Conservation (phyloP, 1,140 invertebrate genomes). For the Eciton burchellii region DNA sequence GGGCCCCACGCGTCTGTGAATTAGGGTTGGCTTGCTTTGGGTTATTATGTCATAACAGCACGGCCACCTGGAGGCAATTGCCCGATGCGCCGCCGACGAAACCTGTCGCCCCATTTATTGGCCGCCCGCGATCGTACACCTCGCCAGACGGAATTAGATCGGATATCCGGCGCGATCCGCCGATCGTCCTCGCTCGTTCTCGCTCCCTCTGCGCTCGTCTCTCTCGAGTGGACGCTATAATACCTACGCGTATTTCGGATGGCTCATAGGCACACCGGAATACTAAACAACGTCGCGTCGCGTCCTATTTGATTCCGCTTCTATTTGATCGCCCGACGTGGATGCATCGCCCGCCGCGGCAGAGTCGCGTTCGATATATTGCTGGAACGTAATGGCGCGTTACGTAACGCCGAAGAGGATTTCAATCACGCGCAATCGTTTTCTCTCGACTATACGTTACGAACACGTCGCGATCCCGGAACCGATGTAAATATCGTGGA, state of each 20-base stretch:
- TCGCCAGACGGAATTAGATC: slow-evolving; percentile 58
- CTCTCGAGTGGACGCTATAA: slow-evolving; percentile 27
- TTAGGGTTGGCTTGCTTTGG: slow-evolving; percentile 77
- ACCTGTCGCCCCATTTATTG: slow-evolving; percentile 80
- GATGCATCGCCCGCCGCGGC: slow-evolving; percentile 14
- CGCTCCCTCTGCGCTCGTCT: neutral
- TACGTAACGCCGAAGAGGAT: slow-evolving; percentile 45
- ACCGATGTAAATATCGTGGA: neutral
- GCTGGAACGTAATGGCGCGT: slow-evolving; percentile 43
- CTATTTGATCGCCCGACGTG: slow-evolving; percentile 35
- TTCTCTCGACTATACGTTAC: slow-evolving; percentile 32
- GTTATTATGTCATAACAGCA: slow-evolving; percentile 81
- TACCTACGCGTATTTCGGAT: slow-evolving; percentile 45
- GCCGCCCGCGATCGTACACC: slow-evolving; percentile 56
- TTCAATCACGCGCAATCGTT: slow-evolving; percentile 50
- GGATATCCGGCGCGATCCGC: slow-evolving; percentile 21
- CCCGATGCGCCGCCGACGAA: slow-evolving; percentile 61
- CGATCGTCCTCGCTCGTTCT: slow-evolving; percentile 7
- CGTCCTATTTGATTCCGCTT: slow-evolving; percentile 51
- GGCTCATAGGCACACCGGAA: slow-evolving; percentile 53
- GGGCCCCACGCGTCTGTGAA: slow-evolving; percentile 65
- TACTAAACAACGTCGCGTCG: slow-evolving; percentile 56
- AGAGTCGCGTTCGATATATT: slow-evolving; percentile 30
- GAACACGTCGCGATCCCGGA: neutral
- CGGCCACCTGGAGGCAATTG: slow-evolving; percentile 79